Base-by-base conservation (phyloP, 2,888 invertebrate genomes). In the Vandiemenella viatica region DNA sequence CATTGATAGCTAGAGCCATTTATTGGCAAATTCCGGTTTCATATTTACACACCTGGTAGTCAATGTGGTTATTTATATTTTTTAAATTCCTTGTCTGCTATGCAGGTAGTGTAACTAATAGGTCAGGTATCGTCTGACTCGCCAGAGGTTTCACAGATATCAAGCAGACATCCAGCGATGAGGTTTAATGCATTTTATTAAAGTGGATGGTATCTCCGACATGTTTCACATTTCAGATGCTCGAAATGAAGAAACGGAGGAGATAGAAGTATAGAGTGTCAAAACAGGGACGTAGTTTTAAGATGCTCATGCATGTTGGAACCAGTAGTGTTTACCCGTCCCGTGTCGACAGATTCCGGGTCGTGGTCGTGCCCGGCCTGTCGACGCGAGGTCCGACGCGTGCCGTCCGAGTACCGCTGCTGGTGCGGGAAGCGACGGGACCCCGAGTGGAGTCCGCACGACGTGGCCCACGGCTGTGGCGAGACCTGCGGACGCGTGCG, bases 291-390 rank as follows among this genome's bases (percentile, higher is more conserved):
- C 13, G 5, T 3, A n/a, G 32, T 5, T 32, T 32, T 5, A 13
- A 32, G 15, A 32, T 5, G 4, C 15, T 13, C 15, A 15, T 32
- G 4, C 16, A 4, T 1, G 16, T 41, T 41, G 4, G n/a, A 18
- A 16, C 5, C 41, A 41, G 13, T 10, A 16, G 17, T 8, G 16
- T 43, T 50, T 20, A 32, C 48, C n/a, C 40, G 15, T n/a, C n/a
- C 19, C 41, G 53, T 23, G 48, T 18, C 53, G 57, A 10, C 45
- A 67, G 83, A 83, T 55, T 77, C 76, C 46, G 85, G 86, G 50
- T n/a, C n/a, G n/a, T 97, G 97, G 97, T 79, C 93, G 17, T 97
- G 97, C 64, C 96, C 96, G 0, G 91, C 92, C 0, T 97, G 97
- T 64, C 95, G 95, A 66, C 86, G 87, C 64, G 77, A 82, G 2